Evolutionary conservation across 2,888 invertebrate genomes (phyloP).

Genomic region (Macrosoma leucophasiata): DNA sequence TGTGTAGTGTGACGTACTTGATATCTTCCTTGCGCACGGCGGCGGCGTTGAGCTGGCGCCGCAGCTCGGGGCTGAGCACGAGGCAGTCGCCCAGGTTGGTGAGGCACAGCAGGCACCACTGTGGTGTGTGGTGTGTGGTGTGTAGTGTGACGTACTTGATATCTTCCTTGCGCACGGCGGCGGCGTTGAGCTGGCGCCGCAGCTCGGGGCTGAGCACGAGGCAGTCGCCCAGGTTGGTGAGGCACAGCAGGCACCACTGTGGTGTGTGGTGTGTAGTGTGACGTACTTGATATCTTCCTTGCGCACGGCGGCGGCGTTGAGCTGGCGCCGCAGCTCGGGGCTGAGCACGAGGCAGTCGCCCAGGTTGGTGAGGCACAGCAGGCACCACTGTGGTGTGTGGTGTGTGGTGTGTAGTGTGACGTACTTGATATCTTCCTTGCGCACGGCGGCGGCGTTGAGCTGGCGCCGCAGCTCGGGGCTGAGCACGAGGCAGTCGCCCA

Average conservation of each 20-base stretch:
- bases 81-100: constrained; percentile 96
- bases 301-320: constrained; percentile 91
- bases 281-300: constrained; percentile 96
- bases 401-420: no score
- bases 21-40: constrained; percentile 96
- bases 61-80: constrained; percentile 90
- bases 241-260: constrained; percentile 90
- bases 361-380: constrained; percentile 93
- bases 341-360: constrained; percentile 94
- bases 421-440: constrained; percentile 96
- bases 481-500: constrained; percentile 93
- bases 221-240: constrained; percentile 96
- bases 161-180: constrained; percentile 93
- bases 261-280: no score
- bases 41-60: constrained; percentile 91
- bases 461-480: constrained; percentile 93
- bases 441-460: constrained; percentile 90
- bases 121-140: no score
- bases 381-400: no score
- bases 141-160: constrained; percentile 87
- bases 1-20: constrained; percentile 81
- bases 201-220: constrained; percentile 92
- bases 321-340: constrained; percentile 90
- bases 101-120: constrained; percentile 90
- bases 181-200: constrained; percentile 90